A percentile compares a stretch with the other conserved stretches of the same genome.
Conservation (phyloP, 2,888 invertebrate genomes). For the Prenolepis imparis region DNA sequence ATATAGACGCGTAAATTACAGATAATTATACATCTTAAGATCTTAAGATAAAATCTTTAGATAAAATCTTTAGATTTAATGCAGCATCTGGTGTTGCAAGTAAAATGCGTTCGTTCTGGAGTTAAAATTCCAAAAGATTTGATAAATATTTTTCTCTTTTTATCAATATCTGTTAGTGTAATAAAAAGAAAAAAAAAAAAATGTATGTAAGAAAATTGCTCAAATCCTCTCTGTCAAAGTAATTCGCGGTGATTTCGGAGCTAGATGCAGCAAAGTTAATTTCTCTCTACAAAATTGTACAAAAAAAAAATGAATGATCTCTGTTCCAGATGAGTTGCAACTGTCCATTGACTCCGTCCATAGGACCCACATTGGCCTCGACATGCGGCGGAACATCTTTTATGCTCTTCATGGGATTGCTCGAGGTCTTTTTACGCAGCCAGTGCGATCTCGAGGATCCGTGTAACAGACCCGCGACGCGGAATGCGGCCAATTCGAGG, state of each 20-base stretch:
- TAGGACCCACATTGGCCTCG: conserved; percentile 94
- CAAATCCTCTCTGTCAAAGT: not conserved
- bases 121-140: not conserved
- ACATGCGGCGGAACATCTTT: conserved; percentile 95
- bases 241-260: not conserved
- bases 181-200: too few relatives aligned
- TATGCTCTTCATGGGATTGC: conserved; percentile 96
- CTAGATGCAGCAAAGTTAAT: not conserved
- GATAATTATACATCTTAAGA: not conserved
- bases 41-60: not conserved
- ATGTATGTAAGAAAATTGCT: not conserved
- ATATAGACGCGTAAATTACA: not conserved
- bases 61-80: not conserved
- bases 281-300: not conserved
- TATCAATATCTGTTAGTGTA: not conserved
- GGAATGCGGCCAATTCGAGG: conserved; percentile 82
- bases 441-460: conserved; percentile 96
- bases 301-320: not conserved
- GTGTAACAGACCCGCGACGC: conserved; percentile 90
- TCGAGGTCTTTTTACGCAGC: conserved; percentile 94
- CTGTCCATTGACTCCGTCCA: conserved; percentile 92
- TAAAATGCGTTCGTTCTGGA: not conserved
- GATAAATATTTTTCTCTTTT: not conserved
- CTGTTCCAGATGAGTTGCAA: conserved; percentile 88
- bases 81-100: not conserved